These are phyloP conservation scores for Aramus guarauna DNA, from an alignment of 2,113 vertebrate genomes.

Conservation along the genomic window DNA sequence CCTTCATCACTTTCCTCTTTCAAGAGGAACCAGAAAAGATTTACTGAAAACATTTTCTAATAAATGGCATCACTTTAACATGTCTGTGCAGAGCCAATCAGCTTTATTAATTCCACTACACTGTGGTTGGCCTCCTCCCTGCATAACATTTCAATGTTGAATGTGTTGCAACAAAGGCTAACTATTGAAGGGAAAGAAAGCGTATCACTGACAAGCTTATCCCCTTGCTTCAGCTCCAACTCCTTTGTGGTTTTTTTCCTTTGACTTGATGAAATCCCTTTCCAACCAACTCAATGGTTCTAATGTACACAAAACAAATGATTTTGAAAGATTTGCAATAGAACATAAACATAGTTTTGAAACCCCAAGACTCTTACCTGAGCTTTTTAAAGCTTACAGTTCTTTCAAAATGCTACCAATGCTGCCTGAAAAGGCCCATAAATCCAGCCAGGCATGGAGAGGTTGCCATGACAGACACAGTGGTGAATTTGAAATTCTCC, in stretches of 20 bases:
- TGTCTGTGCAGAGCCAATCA: not conserved
- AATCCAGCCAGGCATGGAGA: not conserved
- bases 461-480: not conserved
- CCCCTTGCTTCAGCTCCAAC: not conserved
- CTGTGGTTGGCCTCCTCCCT: not conserved
- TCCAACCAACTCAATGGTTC: not conserved
- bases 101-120: not conserved
- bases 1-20: not conserved
- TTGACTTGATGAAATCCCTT: not conserved
- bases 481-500: not conserved
- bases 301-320: not conserved
- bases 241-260: fast-evolving
- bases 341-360: not conserved
- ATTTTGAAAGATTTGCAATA: not conserved
- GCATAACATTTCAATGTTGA: not conserved
- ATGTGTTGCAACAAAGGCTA: not conserved
- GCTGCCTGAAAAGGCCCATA: not conserved
- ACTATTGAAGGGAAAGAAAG: not conserved
- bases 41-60: not conserved
- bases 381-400: not conserved
- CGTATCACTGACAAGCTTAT: not conserved
- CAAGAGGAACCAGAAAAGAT: not conserved
- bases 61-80: not conserved
- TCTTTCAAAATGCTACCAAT: not conserved
- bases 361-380: not conserved